Conservation (phyloP, 92 coral and sea anemone genomes). For the Pocillopora grandis region DNA sequence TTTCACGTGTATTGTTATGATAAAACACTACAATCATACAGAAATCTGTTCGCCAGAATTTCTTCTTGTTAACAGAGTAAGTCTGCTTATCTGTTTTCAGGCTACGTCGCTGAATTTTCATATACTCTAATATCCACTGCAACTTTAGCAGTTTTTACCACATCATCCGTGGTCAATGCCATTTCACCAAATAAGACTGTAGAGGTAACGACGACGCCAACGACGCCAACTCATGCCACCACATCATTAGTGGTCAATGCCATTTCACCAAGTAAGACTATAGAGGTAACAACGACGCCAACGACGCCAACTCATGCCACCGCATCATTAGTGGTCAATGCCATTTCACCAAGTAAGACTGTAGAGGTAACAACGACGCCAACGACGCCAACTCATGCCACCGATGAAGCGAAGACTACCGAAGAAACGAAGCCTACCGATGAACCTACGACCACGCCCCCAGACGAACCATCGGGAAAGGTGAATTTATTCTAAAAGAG, state of each 20-base stretch:
- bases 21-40: too few species aligned
- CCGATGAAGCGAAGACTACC: neutral
- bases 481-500: neutral
- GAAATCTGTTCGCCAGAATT: too few species aligned
- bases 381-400: neutral
- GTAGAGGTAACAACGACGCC: neutral
- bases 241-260: neutral
- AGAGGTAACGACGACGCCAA: neutral
- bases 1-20: too few species aligned
- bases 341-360: conserved; percentile 19
- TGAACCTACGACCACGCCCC: conserved; percentile 25
- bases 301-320: conserved; percentile 3
- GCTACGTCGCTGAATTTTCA: neutral
- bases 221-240: conserved; percentile 1
- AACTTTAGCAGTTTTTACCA: neutral
- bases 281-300: neutral
- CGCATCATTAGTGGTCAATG: neutral
- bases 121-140: neutral
- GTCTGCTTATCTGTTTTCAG: neutral
- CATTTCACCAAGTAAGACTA: conserved; percentile 13
- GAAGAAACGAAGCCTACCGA: neutral
- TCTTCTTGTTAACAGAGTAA: too few species aligned
- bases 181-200: conserved; percentile 16
- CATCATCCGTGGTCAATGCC: neutral
- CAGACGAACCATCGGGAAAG: conserved; percentile 33